Base-by-base conservation (phyloP, 2,113 vertebrate genomes). In the Cygnus buccinator region DNA sequence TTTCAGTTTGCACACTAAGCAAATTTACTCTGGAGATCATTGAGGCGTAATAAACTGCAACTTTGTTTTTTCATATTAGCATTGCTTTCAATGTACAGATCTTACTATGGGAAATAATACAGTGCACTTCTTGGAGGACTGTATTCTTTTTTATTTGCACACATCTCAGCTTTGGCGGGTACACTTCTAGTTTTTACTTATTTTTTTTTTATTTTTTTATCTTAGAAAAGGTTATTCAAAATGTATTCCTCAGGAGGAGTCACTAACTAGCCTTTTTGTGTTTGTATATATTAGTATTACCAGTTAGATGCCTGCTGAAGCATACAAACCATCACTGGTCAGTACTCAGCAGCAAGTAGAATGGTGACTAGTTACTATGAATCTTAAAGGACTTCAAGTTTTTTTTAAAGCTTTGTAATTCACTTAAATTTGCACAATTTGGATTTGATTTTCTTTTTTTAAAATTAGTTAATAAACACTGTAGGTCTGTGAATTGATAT, bases 1-100 rank as follows among this genome's bases (percentile, higher is more conserved):
- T 58, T 66, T 83, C 57, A 74, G n/a, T 68, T 73, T 96, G 86
- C 88, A 95, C 83, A 61, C 65, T 72, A 91, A 95, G 92, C 92
- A 94, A 74, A 94, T 94, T 94, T 92, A 33, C 39, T 90, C 57
- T 71, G n/a, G 65, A 93, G 85, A 92, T 84, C 71, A 70, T 6
- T 18, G 63, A 91, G 50, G 50, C 71, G 62, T 43, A 94, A 68
- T 44, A 66, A 90, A 48, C 70, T 75, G 66, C 80, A 81, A 43
- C 39, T 76, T 57, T 25, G 59, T 48, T 80, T 84, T 93, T 90
- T 84, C 43, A 16, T 90, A 61, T 41, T 31, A 61, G 39, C 65
- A n/a, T 48, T 84, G 39, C 20, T 92, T 62, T 87, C 70, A 41
- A 10, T 22, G 70, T 61, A 54, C 48, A 76, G 13, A 55, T 76